Base-by-base conservation (phyloP, 2,797 vertebrate genomes). In the Brotula barbata region DNA sequence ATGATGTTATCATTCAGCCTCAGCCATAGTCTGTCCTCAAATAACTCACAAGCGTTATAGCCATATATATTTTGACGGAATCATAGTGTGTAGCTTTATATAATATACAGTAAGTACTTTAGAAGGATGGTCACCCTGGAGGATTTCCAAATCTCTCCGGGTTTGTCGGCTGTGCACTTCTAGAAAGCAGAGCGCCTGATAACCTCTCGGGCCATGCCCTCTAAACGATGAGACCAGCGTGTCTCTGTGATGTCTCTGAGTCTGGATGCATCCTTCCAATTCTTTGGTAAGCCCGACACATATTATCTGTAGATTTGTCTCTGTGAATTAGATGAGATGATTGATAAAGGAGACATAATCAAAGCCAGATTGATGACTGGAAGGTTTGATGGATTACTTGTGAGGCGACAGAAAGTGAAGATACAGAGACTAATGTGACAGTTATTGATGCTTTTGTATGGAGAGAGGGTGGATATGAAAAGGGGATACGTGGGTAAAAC, bases 1-100 rank as follows among this genome's bases (percentile, higher is more conserved):
- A 75, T 80, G 70, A 83, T 81, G 81, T 75, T 81, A 80, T 84
- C 67, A 70, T 73, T 84, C 79, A 82, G 79, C 68, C 65, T 54
- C 68, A 58, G 71, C 56, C 46, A 52, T 60, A 40, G 61, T 80
- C 67, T 44, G 75, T 84, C 79, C 68, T 66, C 62, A 71, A 36
- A 59, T 78, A 76, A 74, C 77, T 70, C 49, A 68, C 52, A 60
- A 68, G 41, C 50, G 61, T 37, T 60, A 49, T 25, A 64, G 52
- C 56, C 56, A 37, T 31, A 28, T 68, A 47, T 42, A 42, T 17
- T 8, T 12, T 28, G n/a, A 28, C 25, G 49, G 64, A 68, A 39
- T 77, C 51, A 78, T 69, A 62, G 70, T 59, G 58, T 64, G 3
- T 46, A 68, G 45, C 61, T 75, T 75, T 54, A 56, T 72, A 36